phyloP scores from a whole-genome alignment of 2,888 invertebrate genomes.

The Athalia rosae region DNA sequence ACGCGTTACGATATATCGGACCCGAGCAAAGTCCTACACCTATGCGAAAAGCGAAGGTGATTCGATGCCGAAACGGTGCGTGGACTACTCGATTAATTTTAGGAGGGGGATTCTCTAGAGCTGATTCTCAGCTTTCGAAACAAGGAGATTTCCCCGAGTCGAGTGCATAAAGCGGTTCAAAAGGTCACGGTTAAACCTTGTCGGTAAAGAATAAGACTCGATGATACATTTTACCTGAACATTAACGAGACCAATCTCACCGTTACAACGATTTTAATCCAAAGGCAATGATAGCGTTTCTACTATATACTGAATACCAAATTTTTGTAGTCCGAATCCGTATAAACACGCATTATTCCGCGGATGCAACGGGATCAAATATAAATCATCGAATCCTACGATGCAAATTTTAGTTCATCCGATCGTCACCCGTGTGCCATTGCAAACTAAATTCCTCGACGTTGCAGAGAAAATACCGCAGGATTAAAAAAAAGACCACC shows the following conservation, averaged over 20 bases:
- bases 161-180: constrained; percentile 35
- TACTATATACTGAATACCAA: too few relatives aligned
- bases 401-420: too few relatives aligned
- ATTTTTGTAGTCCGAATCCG: too few relatives aligned
- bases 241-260: constrained; percentile 40
- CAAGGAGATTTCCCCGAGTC: constrained; percentile 28
- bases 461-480: too few relatives aligned
- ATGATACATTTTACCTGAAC: constrained; percentile 11
- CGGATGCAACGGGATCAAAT: too few relatives aligned
- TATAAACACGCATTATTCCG: too few relatives aligned
- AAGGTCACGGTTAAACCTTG: constrained; percentile 37
- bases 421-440: too few relatives aligned
- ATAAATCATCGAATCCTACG: too few relatives aligned
- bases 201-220: background rate
- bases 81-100: background rate
- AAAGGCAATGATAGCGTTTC: background rate
- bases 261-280: constrained; percentile 4
- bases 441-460: too few relatives aligned
- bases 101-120: background rate
- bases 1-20: too few relatives aligned
- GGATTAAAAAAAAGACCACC: constrained; percentile 32
- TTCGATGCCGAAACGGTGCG: background rate
- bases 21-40: too few relatives aligned
- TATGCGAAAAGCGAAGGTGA: too few relatives aligned
- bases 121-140: constrained; percentile 35